phyloP scores from a whole-genome alignment of 2,113 vertebrate genomes.

The Ariopsis seemanni region DNA sequence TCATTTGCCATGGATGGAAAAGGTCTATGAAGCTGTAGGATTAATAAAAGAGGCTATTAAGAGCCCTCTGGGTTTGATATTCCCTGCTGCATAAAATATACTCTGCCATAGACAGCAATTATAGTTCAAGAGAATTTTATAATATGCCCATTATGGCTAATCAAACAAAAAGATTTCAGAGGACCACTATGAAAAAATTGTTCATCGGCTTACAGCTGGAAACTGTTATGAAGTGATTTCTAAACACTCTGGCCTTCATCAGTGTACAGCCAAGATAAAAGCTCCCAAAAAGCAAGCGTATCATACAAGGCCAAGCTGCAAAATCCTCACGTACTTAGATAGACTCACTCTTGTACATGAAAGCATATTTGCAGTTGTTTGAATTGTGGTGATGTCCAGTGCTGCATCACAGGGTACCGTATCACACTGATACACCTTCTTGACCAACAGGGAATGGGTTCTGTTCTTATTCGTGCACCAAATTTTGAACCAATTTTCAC shows the following conservation, averaged over 20 bases:
- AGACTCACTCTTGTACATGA: not conserved
- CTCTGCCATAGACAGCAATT: not conserved
- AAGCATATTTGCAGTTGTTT: not conserved
- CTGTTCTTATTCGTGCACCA: no score
- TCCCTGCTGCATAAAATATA: not conserved
- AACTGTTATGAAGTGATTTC: not conserved
- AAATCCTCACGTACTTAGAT: not conserved
- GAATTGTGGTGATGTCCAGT: not conserved
- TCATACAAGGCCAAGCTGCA: not conserved
- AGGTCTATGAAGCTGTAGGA: not conserved
- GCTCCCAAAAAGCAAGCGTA: not conserved
- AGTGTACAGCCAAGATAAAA: not conserved
- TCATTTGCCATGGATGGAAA: not conserved
- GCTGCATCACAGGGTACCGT: no score
- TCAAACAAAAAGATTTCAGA: not conserved
- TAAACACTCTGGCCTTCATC: not conserved
- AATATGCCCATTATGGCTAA: not conserved
- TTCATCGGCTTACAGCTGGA: not conserved
- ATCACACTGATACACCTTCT: no score
- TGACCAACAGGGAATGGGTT: no score
- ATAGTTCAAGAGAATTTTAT: not conserved
- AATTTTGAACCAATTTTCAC: no score
- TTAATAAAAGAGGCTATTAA: not conserved
- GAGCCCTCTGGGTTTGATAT: not conserved
- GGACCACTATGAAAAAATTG: not conserved